phyloP scores from a whole-genome alignment of 2,797 vertebrate genomes.

The Rhincodon typus region DNA sequence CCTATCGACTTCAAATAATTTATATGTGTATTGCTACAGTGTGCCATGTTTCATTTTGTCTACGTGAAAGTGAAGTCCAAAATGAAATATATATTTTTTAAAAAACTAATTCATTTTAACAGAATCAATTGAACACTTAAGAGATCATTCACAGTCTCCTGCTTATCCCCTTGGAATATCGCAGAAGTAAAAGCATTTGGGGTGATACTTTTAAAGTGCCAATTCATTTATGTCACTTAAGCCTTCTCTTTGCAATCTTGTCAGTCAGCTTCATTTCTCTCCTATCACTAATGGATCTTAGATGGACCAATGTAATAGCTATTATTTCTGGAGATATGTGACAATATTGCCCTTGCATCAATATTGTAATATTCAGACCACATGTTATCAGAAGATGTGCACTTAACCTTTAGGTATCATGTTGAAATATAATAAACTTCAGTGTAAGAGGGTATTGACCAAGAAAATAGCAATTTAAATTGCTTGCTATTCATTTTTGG shows the following conservation, averaged over 20 bases:
- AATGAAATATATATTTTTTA: not conserved
- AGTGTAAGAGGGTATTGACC: not conserved
- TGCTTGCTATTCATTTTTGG: not conserved
- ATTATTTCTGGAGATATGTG: not conserved
- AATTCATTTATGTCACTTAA: slow-evolving; percentile 15
- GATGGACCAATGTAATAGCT: not conserved
- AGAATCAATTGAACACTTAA: not conserved
- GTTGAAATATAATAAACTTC: not conserved
- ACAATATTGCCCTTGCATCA: not conserved
- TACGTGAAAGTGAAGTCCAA: not conserved
- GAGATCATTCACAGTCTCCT: not conserved
- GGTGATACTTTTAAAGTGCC: not conserved
- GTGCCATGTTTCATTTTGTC: not conserved
- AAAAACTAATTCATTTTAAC: not conserved
- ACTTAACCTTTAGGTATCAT: no score
- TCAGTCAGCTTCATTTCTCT: not conserved
- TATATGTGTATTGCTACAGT: not conserved
- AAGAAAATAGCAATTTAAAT: not conserved
- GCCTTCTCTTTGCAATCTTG: not conserved
- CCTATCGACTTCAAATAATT: not conserved
- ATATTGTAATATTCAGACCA: not conserved
- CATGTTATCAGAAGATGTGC: not conserved
- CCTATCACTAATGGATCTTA: not conserved
- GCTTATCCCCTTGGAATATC: not conserved
- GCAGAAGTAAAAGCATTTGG: not conserved